Evolutionary conservation across 2,113 vertebrate genomes (phyloP).

Genomic region (Centropristis striata): DNA sequence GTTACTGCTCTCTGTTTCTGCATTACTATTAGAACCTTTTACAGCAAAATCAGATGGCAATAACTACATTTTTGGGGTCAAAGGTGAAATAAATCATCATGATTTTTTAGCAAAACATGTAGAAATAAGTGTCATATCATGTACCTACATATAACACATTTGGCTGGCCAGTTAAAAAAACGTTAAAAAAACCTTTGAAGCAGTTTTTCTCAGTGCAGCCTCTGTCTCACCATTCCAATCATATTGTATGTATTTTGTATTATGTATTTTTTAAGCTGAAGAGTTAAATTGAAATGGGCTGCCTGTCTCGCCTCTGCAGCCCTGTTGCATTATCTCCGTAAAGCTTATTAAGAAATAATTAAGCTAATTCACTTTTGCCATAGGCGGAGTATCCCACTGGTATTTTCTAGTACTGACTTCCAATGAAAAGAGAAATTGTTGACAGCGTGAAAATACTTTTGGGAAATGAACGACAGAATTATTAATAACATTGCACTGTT

Average conservation of each 20-base stretch:
- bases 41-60: no score
- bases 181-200: no score
- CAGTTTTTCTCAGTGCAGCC: no score
- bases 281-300: constrained; percentile 51
- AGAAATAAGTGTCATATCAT: no score
- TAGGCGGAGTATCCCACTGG: constrained; percentile 44
- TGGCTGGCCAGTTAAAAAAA: no score
- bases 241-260: neutral
- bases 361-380: constrained; percentile 72
- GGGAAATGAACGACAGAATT: constrained; percentile 68
- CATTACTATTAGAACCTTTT: no score
- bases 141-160: no score
- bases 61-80: no score
- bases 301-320: constrained; percentile 24
- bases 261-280: constrained; percentile 26
- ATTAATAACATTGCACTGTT: constrained; percentile 54
- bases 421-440: constrained; percentile 56
- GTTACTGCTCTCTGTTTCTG: no score
- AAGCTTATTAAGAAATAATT: constrained; percentile 80
- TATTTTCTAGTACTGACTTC: constrained; percentile 49
- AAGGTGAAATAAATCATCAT: no score
- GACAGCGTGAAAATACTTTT: constrained; percentile 63
- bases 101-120: no score
- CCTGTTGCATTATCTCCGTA: constrained; percentile 54
- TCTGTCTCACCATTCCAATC: constrained; percentile 14